Evolutionary conservation across 2,113 vertebrate species (phyloP), one percentile per base, ranked within the genome.

Genomic region (Cyanoramphus novaezelandiae): DNA sequence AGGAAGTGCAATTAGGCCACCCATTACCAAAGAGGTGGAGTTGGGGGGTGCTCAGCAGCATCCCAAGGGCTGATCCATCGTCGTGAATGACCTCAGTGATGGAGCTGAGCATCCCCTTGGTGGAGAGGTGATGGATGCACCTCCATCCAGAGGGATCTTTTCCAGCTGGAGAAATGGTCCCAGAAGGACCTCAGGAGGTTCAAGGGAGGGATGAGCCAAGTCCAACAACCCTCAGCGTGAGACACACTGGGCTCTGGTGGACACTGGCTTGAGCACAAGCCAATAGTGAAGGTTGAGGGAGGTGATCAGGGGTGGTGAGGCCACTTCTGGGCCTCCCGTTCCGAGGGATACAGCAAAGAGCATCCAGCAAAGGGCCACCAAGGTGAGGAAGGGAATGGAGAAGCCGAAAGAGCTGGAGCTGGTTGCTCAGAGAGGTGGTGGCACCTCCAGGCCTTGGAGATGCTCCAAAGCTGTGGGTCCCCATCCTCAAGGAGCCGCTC

Each of bases 21-120:
- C 3, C 0, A 0, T 29, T 9, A 10, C 55, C 0, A 2, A 55
- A n/a, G 28, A 11, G 1, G 0, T 1, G 21, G 3, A 10, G 6
- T 6, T 31, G 1, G 25, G 43, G 17, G 35, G 15, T 24, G 24
- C 50, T 57, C 23, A 11, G 37, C 31, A 25, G 47, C 39, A 13
- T 17, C 21, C 7, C 3, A 47, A 28, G 31, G 15, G 13, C 41
- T 27, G 17, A 25, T 8, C 39, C 27, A 1, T 29, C 6, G 1
- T 43, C 3, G 3, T 11, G 49, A 39, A 17, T 1, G 17, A 10
- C 5, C 37, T 62, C 35, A 47, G 8, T 50, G 81, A 29, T 10
- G 4, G 4, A 47, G 46, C 59, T 15, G 28, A 63, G 47, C 2
- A 7, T 39, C 28, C 44, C n/a, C 35, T 59, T 25, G 4, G 59